Percentiles rank a stretch among this genome's conserved stretches.
Conservation (phyloP, 2,888 invertebrate genomes). For the Cephus pygmeus region DNA sequence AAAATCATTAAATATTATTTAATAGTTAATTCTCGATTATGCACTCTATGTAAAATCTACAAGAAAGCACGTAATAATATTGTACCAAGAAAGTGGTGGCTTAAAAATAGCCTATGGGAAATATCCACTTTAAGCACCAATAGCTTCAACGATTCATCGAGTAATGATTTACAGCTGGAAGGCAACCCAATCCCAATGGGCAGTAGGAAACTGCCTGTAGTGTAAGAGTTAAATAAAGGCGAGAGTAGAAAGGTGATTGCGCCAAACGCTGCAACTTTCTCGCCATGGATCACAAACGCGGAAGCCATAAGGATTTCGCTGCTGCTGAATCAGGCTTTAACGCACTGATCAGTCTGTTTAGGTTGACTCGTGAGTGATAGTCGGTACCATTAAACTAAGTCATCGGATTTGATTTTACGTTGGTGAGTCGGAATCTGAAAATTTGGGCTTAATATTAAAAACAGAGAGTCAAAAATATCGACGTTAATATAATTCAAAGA, state of each 20-base stretch:
- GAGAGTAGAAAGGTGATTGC: constrained; percentile 15
- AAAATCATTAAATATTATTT: neutral
- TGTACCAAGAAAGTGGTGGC: neutral
- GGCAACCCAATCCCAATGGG: neutral
- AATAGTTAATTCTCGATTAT: neutral
- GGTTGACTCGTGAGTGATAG: neutral
- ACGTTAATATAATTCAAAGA: neutral
- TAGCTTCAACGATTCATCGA: neutral
- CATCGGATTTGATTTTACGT: neutral
- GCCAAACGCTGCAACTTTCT: constrained; percentile 40
- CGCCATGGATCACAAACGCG: constrained; percentile 37
- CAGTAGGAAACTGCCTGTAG: neutral
- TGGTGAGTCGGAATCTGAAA: neutral
- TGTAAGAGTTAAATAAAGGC: neutral
- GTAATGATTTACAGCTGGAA: neutral
- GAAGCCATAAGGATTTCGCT: constrained; percentile 24
- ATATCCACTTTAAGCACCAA: neutral
- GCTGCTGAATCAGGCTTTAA: neutral
- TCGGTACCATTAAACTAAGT: neutral
- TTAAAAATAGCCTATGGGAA: neutral
- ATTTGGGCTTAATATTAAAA: neutral
- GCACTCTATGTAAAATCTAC: neutral
- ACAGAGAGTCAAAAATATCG: neutral
- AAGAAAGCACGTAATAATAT: neutral
- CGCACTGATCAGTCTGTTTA: neutral